Evolutionary conservation across 2,888 invertebrate species (phyloP).

Genomic region (Tetranychus truncatus): DNA sequence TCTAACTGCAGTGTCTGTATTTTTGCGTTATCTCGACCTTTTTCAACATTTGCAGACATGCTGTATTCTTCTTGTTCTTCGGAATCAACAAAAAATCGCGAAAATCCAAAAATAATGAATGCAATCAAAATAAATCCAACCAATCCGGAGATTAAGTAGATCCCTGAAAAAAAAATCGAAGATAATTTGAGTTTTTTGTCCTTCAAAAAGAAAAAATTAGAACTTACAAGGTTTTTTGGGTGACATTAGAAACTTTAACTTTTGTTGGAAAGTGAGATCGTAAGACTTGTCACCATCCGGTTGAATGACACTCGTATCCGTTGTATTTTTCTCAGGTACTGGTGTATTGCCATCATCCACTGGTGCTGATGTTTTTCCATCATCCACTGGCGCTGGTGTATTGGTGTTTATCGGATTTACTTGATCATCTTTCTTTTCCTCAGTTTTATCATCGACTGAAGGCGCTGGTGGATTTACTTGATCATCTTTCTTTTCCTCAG

Average conservation of each 20-base stretch:
- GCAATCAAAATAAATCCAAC: not conserved
- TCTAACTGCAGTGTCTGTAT: not conserved
- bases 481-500: too few relatives aligned
- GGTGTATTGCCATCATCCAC: too few relatives aligned
- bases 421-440: too few relatives aligned
- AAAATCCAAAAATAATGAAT: not conserved
- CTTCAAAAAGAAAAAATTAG: too few relatives aligned
- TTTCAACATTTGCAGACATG: not conserved
- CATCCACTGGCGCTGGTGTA: too few relatives aligned
- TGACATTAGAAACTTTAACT: not conserved
- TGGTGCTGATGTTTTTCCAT: too few relatives aligned
- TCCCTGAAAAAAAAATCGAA: not conserved
- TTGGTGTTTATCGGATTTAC: too few relatives aligned
- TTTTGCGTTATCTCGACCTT: not conserved
- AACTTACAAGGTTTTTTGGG: not conserved
- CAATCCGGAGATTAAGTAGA: not conserved
- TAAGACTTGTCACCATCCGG: not conserved
- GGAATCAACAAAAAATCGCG: not conserved
- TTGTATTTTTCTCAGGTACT: too few relatives aligned
- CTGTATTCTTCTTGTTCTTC: not conserved
- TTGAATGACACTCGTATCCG: too few relatives aligned
- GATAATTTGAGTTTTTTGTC: too few relatives aligned
- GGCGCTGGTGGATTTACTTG: too few relatives aligned
- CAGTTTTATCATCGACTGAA: too few relatives aligned
- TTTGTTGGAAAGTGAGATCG: not conserved